Conservation (phyloP, 2,888 invertebrate species). For the Plebejus anna region DNA sequence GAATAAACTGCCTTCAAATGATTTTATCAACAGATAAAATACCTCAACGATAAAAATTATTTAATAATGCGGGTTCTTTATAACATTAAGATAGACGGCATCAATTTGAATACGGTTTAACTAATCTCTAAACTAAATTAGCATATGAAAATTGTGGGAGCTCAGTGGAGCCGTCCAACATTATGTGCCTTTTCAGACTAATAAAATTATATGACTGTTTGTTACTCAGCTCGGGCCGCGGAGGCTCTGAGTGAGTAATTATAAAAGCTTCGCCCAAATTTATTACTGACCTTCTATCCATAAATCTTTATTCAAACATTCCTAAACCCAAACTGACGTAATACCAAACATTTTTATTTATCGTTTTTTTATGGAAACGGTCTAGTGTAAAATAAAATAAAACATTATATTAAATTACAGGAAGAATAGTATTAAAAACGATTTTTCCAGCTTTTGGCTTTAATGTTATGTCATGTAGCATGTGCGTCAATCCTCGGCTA, state of each 20-base stretch:
- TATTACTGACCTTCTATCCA: conserved; percentile 46
- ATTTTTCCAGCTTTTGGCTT: background rate
- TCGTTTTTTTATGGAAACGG: background rate
- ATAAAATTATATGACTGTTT: conserved; percentile 63
- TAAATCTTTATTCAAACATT: conserved; percentile 54
- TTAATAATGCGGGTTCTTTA: background rate
- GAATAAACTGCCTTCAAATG: too few species aligned
- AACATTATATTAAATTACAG: too few species aligned
- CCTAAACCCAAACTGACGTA: background rate
- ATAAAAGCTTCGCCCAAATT: conserved; percentile 52
- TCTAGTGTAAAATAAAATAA: too few species aligned
- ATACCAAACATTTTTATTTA: background rate
- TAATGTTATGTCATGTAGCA: too few species aligned
- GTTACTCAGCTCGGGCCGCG: conserved; percentile 46
- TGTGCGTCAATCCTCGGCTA: background rate
- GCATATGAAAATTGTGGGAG: conserved; percentile 29
- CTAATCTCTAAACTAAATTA: conserved; percentile 24
- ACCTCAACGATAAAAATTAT: background rate
- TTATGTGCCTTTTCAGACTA: conserved; percentile 44
- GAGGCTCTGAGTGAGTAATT: conserved; percentile 54
- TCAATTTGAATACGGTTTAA: conserved; percentile 9
- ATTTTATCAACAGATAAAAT: too few species aligned
- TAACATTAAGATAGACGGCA: conserved; percentile 2
- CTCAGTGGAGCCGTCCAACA: conserved; percentile 18
- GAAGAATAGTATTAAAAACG: too few species aligned